These are phyloP conservation scores for Trematomus loennbergii DNA, from an alignment of 2,113 vertebrate genomes.

Conservation along the genomic window DNA sequence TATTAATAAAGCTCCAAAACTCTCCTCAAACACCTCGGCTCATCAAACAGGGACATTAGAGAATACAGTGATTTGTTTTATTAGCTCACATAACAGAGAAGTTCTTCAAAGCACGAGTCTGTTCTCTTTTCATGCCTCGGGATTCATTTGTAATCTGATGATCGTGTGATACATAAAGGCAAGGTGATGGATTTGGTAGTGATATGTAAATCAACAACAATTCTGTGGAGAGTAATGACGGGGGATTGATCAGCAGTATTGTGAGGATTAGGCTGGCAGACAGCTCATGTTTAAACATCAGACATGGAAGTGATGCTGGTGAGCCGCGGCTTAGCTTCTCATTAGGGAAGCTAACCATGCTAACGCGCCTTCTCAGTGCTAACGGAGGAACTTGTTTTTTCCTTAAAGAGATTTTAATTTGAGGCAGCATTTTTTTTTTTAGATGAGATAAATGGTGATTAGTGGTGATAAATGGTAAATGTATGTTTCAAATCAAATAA, in stretches of 20 bases:
- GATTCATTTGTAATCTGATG: conserved; percentile 55
- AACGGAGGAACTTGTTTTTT: conserved; percentile 13
- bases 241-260: conserved; percentile 68
- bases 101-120: neutral
- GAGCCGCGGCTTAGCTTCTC: conserved; percentile 37
- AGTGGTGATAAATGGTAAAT: no score
- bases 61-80: conserved; percentile 13
- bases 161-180: conserved; percentile 40
- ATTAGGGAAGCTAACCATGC: conserved; percentile 57
- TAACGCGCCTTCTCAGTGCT: conserved; percentile 44
- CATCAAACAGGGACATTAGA: conserved; percentile 13
- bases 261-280: conserved; percentile 65
- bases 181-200: conserved; percentile 53
- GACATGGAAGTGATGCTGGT: conserved; percentile 69
- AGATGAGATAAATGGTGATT: no score
- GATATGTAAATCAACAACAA: conserved; percentile 47
- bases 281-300: conserved; percentile 79
- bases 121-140: neutral
- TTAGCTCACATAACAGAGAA: conserved; percentile 13
- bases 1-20: conserved; percentile 23
- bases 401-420: neutral
- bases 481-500: no score
- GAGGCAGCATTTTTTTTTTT: no score
- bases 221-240: conserved; percentile 58
- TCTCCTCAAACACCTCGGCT: conserved; percentile 36